A percentile compares a stretch with the other conserved stretches of the same genome.
phyloP scores from a whole-genome alignment of 37 sponge, comb jelly and placozoan species.

The Beroe forskalii region DNA sequence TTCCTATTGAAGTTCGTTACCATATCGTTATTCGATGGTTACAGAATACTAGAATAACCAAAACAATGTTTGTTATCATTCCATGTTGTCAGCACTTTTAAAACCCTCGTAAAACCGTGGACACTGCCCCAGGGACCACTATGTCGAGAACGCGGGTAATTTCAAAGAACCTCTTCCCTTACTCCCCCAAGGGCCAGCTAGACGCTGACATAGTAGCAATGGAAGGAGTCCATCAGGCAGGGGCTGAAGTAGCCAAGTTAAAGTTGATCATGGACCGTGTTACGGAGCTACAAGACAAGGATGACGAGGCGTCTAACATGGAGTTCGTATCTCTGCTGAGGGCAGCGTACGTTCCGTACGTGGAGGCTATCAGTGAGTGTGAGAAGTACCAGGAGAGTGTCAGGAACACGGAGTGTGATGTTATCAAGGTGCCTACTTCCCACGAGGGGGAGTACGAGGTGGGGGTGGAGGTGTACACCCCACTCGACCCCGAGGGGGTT shows the following conservation, averaged over 20 bases:
- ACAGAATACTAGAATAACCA: no score
- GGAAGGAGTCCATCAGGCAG: background rate
- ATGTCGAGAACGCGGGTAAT: no score
- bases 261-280: background rate
- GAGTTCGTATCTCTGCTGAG: background rate
- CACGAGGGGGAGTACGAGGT: conserved; percentile 4
- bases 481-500: background rate
- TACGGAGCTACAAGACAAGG: background rate
- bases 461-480: background rate
- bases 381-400: background rate
- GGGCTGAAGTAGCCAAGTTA: background rate
- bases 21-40: no score
- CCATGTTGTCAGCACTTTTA: no score
- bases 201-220: background rate
- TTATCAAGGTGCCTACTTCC: background rate
- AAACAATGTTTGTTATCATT: no score
- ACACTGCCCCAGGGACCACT: no score
- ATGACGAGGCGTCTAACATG: background rate
- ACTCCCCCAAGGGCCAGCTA: background rate
- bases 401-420: background rate
- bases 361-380: background rate
- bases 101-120: no score
- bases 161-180: background rate
- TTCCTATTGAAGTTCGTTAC: no score
- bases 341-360: background rate